These are phyloP conservation scores for Catostylus mosaicus DNA, from an alignment of 30 jellyfish, hydroid and myxozoan species.

Conservation along the genomic window DNA sequence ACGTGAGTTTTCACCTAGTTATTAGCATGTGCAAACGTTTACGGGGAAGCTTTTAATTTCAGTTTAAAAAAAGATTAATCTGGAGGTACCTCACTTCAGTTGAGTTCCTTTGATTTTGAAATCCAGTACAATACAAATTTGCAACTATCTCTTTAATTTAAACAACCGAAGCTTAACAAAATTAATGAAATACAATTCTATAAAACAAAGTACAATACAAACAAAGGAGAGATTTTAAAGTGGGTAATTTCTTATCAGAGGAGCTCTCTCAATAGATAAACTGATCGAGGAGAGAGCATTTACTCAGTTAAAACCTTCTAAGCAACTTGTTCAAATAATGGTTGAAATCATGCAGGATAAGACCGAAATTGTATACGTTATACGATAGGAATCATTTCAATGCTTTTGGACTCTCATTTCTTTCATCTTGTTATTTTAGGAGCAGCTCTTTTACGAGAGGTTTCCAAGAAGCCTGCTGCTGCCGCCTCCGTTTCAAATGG, in stretches of 20 bases:
- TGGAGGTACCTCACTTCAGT: neutral
- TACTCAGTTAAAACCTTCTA: neutral
- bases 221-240: neutral
- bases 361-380: too few relatives aligned
- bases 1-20: conserved; percentile 36
- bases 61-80: too few relatives aligned
- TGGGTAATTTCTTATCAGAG: neutral
- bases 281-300: neutral
- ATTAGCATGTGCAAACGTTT: neutral
- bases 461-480: conserved; percentile 28
- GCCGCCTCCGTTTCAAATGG: conserved; percentile 4
- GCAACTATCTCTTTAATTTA: neutral
- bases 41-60: too few relatives aligned
- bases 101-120: neutral
- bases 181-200: neutral
- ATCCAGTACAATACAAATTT: neutral
- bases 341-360: too few relatives aligned
- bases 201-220: neutral
- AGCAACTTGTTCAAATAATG: too few relatives aligned
- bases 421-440: neutral
- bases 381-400: too few relatives aligned
- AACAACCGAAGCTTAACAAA: neutral
- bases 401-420: neutral
- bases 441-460: conserved; percentile 54
- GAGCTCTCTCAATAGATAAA: too few relatives aligned